These are phyloP conservation scores for Hipposideros larvatus DNA, from an alignment of 2,797 vertebrate species.

Conservation along the genomic window DNA sequence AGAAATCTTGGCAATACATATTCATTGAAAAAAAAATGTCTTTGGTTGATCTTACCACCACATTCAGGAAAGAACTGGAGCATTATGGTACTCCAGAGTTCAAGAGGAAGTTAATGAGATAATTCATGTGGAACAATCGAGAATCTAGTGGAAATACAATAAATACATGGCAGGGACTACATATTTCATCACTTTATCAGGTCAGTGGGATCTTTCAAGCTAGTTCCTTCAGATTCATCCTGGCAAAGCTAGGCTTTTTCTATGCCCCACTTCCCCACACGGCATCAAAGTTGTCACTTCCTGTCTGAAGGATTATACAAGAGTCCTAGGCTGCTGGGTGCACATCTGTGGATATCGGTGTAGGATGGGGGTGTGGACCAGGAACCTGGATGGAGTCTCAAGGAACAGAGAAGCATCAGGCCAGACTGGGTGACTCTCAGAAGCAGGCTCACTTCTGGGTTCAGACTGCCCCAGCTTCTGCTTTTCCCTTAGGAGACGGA, in stretches of 20 bases:
- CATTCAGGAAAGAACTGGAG: not conserved
- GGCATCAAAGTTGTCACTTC: not conserved
- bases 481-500: not conserved
- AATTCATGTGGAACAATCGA: not conserved
- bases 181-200: not conserved
- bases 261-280: not conserved
- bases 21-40: not conserved
- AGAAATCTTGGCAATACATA: not conserved
- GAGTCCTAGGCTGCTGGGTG: not conserved
- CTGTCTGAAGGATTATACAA: not conserved
- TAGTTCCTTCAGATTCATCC: not conserved
- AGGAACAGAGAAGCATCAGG: not conserved
- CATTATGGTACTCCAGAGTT: not conserved
- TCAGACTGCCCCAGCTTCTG: not conserved
- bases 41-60: not conserved
- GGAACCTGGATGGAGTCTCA: not conserved
- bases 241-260: not conserved
- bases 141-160: not conserved
- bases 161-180: not conserved
- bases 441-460: not conserved
- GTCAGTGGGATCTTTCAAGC: not conserved
- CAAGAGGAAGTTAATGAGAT: not conserved
- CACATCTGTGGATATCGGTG: not conserved
- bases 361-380: rapidly evolving
- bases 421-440: not conserved